Base-by-base conservation (phyloP, 2,113 vertebrate genomes). In the Microcebus jonahi region DNA sequence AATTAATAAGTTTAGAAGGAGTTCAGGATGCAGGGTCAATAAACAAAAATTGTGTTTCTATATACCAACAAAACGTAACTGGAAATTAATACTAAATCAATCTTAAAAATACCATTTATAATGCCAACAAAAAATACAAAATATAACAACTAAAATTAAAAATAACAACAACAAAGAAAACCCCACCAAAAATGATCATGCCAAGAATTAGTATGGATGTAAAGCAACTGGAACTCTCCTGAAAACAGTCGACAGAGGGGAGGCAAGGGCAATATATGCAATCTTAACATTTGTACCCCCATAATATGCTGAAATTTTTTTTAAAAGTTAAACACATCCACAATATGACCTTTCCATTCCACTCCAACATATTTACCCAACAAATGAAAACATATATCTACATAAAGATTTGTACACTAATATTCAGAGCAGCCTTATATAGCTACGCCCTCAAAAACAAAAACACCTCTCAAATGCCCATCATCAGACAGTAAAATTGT, bases 1-100 rank as follows among this genome's bases (percentile, higher is more conserved):
- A 76, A 57, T 3, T 13, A 57, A 63, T 20, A 83, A 81, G 11
- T 73, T 80, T 92, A 79, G 23, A 68, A 75, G 50, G 18, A 94
- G 34, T 70, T 86, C 8, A 68, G 18, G 70, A 59, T 73, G 20
- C 7, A 92, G 45, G 25, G 10, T 86, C 25, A 65, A 90, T 50
- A 57, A 70, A 65, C 4, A 84, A 88, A 87, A 87, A n/a, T 79
- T 79, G 0, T 88, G 84, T 80, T 82, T n/a, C 10, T 63, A 61
- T 29, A 68, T 75, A 81, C 21, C 34, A 90, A 39, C 39, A 63
- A 82, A 48, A 77, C 29, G 55, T 2, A 67, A 79, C 1, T 77
- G 17, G 18, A 73, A 75, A 81, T 92, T 86, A 89, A 94, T 89
- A 75, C 57, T 79, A 91, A 88, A 57, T 79, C 61, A 90, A 48